These are phyloP conservation scores for Xiphorhynchus elegans DNA, from an alignment of 2,113 vertebrate species.

Conservation along the genomic window DNA sequence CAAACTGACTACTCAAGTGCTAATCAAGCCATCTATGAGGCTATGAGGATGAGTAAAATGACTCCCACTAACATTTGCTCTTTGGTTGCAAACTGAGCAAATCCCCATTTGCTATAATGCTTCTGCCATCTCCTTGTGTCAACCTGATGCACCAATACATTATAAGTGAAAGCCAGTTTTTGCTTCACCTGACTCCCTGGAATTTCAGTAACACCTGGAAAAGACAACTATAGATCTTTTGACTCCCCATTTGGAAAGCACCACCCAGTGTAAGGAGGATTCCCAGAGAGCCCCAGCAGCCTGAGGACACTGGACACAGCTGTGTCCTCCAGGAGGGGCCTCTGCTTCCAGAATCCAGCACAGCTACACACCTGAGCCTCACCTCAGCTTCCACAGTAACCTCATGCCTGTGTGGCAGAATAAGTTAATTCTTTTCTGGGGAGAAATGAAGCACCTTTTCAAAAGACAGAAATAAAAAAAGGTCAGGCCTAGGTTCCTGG, in stretches of 20 bases:
- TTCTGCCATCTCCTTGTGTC: neutral
- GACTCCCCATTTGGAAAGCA: neutral
- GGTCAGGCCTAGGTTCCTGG: neutral
- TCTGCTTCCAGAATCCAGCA: neutral
- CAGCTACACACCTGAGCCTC: neutral
- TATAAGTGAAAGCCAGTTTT: neutral
- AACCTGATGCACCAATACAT: neutral
- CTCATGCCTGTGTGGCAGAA: accelerated
- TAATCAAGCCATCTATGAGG: neutral
- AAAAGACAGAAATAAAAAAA: neutral
- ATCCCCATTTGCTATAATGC: neutral
- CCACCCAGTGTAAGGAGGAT: accelerated
- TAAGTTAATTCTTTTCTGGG: neutral
- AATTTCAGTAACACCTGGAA: neutral
- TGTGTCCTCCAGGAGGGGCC: accelerated
- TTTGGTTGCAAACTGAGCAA: neutral
- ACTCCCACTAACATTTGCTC: neutral
- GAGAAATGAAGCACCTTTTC: neutral
- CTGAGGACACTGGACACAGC: accelerated
- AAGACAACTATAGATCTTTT: neutral
- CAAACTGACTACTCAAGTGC: neutral
- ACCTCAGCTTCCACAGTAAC: neutral
- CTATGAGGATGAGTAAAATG: neutral
- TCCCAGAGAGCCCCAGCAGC: neutral
- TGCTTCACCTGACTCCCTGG: neutral